phyloP scores from a whole-genome alignment of 1,140 invertebrate genomes.

The Listronotus oregonensis region DNA sequence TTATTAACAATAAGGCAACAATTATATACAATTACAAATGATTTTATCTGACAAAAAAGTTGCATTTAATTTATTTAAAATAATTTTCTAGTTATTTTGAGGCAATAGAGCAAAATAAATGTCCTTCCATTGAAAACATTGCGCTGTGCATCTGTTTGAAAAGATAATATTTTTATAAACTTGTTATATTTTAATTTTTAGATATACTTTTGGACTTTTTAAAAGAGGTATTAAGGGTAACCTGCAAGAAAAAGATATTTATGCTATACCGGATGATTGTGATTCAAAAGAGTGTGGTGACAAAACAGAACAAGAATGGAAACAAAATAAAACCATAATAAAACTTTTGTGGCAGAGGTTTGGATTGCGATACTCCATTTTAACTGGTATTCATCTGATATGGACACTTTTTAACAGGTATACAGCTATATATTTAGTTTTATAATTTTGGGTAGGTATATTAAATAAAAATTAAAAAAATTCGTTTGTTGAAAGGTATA shows the following conservation, averaged over 20 bases:
- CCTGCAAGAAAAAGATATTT: constrained; percentile 44
- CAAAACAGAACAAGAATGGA: constrained; percentile 43
- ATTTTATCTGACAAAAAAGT: too few relatives aligned
- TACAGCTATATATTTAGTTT: neutral
- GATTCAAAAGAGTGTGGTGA: constrained; percentile 42
- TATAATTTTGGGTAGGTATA: neutral
- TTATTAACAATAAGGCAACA: too few relatives aligned
- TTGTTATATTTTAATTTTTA: constrained; percentile 25
- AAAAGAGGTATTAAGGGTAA: constrained; percentile 40
- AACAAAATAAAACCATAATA: constrained; percentile 30
- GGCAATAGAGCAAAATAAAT: too few relatives aligned
- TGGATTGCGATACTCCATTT: constrained; percentile 30
- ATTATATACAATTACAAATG: too few relatives aligned
- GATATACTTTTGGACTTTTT: constrained; percentile 40
- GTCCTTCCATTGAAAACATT: too few relatives aligned
- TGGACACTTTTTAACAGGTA: constrained; percentile 39
- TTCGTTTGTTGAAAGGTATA: too few relatives aligned
- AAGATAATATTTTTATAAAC: too few relatives aligned
- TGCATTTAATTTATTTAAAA: too few relatives aligned
- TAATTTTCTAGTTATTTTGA: too few relatives aligned
- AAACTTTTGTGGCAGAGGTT: constrained; percentile 36
- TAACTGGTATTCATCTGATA: constrained; percentile 25
- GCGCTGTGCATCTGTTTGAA: too few relatives aligned
- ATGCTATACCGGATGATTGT: constrained; percentile 40
- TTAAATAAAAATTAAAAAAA: too few relatives aligned